Evolutionary conservation across 92 coral and sea anemone species (phyloP).

Genomic region (Heliopora coerulea): DNA sequence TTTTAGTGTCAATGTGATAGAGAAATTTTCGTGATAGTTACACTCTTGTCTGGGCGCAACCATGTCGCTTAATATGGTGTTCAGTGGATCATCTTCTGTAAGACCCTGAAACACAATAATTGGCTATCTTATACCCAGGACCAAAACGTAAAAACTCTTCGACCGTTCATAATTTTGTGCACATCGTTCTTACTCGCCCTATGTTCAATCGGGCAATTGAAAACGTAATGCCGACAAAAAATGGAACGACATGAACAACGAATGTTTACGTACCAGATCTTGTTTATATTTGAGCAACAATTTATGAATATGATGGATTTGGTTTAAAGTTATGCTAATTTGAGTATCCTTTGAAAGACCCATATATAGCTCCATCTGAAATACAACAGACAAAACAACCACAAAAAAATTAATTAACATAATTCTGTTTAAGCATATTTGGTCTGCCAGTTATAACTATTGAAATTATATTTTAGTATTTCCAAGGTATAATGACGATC

Average conservation of each 20-base stretch:
- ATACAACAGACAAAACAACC: background rate
- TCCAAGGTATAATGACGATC: too few relatives aligned
- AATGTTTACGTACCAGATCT: conserved; percentile 74
- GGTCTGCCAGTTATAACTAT: too few relatives aligned
- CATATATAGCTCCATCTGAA: conserved; percentile 89
- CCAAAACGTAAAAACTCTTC: too few relatives aligned
- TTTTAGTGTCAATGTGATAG: conserved; percentile 67
- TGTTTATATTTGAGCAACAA: conserved; percentile 71
- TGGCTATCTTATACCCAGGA: too few relatives aligned
- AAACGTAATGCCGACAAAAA: too few relatives aligned
- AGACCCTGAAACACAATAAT: conserved; percentile 63
- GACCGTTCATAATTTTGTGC: too few relatives aligned
- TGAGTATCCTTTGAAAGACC: conserved; percentile 88
- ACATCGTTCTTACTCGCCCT: too few relatives aligned
- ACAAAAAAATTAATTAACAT: background rate
- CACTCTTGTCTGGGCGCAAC: conserved; percentile 73
- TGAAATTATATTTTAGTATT: too few relatives aligned
- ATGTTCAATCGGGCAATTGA: too few relatives aligned
- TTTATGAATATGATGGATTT: conserved; percentile 85
- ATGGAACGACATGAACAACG: background rate
- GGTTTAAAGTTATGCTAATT: conserved; percentile 78
- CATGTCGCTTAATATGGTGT: conserved; percentile 82
- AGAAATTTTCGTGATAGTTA: conserved; percentile 65
- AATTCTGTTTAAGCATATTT: too few relatives aligned
- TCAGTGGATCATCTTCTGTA: conserved; percentile 96